Evolutionary conservation across 2,888 invertebrate genomes (phyloP).

Genomic region (Coleophora flavipennella): DNA sequence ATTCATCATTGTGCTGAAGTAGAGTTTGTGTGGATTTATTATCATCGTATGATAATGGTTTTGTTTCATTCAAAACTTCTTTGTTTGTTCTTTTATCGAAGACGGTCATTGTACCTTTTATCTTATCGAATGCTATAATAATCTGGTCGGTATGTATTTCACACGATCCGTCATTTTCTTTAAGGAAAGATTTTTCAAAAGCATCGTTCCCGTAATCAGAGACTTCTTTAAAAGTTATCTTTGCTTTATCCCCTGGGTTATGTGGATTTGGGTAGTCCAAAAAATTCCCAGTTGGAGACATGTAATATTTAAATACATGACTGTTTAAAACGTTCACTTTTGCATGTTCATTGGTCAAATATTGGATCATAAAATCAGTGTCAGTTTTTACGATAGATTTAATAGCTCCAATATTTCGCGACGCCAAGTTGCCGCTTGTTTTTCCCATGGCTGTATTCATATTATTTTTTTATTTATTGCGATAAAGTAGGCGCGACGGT

Average conservation of each 20-base stretch:
- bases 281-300: slow-evolving; percentile 48
- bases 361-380: slow-evolving; percentile 35
- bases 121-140: slow-evolving; percentile 43
- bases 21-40: slow-evolving; percentile 35
- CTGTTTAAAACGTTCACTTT: slow-evolving; percentile 45
- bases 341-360: slow-evolving; percentile 39
- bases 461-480: no score
- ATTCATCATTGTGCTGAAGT: slow-evolving; percentile 37
- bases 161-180: slow-evolving; percentile 26
- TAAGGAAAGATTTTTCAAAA: slow-evolving; percentile 36
- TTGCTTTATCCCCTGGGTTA: slow-evolving; percentile 18
- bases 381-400: slow-evolving; percentile 32
- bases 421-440: no score
- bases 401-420: slow-evolving; percentile 27
- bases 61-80: slow-evolving; percentile 39
- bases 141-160: slow-evolving; percentile 41
- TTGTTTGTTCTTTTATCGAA: slow-evolving; percentile 39
- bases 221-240: slow-evolving; percentile 13
- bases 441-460: no score
- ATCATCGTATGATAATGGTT: slow-evolving; percentile 35
- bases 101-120: slow-evolving; percentile 38
- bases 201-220: slow-evolving; percentile 38
- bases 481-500: no score
- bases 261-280: slow-evolving; percentile 47
- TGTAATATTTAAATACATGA: slow-evolving; percentile 54